These are phyloP conservation scores for Calliphora vicina DNA, from an alignment of 1,140 invertebrate species.

Conservation along the genomic window DNA sequence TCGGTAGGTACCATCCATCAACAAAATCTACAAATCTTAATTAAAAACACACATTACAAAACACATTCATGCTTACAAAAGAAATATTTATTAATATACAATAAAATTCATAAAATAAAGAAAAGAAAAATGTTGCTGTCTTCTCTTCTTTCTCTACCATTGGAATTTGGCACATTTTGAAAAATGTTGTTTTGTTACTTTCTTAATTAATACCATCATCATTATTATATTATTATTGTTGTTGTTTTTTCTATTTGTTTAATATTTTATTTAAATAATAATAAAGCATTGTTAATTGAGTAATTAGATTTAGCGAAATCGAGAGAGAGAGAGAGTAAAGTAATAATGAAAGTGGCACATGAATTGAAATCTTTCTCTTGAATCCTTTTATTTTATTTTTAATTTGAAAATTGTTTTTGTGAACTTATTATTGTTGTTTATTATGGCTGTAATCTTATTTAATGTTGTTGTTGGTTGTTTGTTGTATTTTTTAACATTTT, in stretches of 20 bases:
- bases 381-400: neutral
- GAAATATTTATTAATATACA: neutral
- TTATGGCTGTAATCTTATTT: conserved; percentile 23
- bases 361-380: neutral
- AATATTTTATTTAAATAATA: neutral
- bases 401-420: conserved; percentile 17
- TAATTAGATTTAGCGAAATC: neutral
- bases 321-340: neutral
- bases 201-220: neutral
- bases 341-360: neutral
- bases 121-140: no score
- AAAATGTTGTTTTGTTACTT: conserved; percentile 15
- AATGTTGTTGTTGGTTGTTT: conserved; percentile 9
- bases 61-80: neutral
- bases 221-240: neutral
- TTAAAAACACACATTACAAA: conserved; percentile 1
- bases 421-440: conserved; percentile 42
- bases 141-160: no score
- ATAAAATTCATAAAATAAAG: no score
- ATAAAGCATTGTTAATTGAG: neutral
- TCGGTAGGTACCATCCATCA: conserved; percentile 58
- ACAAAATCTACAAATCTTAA: conserved; percentile 2
- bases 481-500: neutral
- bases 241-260: neutral
- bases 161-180: neutral